Evolutionary conservation across 2,113 vertebrate genomes (phyloP).

Genomic region (Callipepla californica): DNA sequence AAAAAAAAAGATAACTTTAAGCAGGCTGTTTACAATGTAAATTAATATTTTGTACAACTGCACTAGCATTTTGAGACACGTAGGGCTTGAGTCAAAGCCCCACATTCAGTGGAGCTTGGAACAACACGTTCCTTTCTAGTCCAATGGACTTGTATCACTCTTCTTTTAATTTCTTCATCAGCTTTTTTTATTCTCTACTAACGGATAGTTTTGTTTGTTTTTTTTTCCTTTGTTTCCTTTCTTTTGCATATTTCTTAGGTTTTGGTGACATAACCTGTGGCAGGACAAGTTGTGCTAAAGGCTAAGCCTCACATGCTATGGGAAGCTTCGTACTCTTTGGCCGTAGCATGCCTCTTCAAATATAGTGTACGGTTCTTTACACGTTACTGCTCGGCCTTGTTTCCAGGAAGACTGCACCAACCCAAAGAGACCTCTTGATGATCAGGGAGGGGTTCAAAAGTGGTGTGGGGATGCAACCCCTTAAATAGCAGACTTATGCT

Average conservation of each 20-base stretch:
- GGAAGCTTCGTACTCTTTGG: slow-evolving; percentile 66
- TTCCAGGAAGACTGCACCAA: slow-evolving; percentile 71
- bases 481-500: slow-evolving; percentile 47
- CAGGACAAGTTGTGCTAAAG: slow-evolving; percentile 75
- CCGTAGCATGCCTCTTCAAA: slow-evolving; percentile 61
- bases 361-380: slow-evolving; percentile 61
- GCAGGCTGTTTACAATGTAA: neutral
- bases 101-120: neutral
- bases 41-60: neutral
- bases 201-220: slow-evolving; percentile 69
- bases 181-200: slow-evolving; percentile 57
- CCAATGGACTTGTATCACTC: slow-evolving; percentile 2
- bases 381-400: slow-evolving; percentile 67
- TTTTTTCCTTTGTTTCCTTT: slow-evolving; percentile 58
- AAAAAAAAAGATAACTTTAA: neutral
- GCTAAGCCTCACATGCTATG: slow-evolving; percentile 42
- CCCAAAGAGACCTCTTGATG: slow-evolving; percentile 31
- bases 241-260: slow-evolving; percentile 65
- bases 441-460: slow-evolving; percentile 52
- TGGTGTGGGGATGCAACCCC: slow-evolving; percentile 41
- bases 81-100: slow-evolving; percentile 14
- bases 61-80: neutral
- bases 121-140: slow-evolving; percentile 30
- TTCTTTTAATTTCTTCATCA: slow-evolving; percentile 57
- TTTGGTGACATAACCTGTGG: slow-evolving; percentile 78